phyloP scores from a whole-genome alignment of 2,888 invertebrate species.

The Hypsopygia costalis region DNA sequence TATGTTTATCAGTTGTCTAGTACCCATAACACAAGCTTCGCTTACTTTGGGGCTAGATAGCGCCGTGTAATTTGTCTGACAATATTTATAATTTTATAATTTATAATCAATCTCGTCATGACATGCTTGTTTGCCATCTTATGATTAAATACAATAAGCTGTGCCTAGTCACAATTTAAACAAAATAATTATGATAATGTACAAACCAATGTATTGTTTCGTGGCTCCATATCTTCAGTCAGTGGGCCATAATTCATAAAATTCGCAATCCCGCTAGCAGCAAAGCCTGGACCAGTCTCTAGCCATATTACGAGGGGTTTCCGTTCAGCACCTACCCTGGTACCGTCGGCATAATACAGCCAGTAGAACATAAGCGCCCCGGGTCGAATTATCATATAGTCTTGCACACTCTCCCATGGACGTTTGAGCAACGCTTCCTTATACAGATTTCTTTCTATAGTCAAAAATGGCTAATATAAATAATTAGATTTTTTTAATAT shows the following conservation, averaged over 20 bases:
- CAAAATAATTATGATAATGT: no score
- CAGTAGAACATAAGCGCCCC: constrained; percentile 92
- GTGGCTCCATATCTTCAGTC: constrained; percentile 81
- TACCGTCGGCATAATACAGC: constrained; percentile 89
- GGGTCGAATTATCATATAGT: constrained; percentile 86
- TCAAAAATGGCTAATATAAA: constrained; percentile 4
- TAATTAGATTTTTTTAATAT: no score
- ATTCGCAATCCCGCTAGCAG: constrained; percentile 77
- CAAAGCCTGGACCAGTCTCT: constrained; percentile 90
- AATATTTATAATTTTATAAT: no score
- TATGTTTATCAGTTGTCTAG: no score
- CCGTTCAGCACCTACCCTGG: constrained; percentile 71
- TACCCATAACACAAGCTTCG: no score
- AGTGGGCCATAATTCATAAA: constrained; percentile 92
- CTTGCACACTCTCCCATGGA: constrained; percentile 81
- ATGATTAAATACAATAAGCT: no score
- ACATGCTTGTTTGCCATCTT: no score
- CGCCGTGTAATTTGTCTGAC: no score
- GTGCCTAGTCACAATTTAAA: no score
- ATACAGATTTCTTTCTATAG: constrained; percentile 46
- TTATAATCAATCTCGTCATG: no score
- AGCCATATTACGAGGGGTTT: constrained; percentile 91
- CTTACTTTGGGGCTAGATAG: no score
- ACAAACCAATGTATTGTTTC: constrained; percentile 88
- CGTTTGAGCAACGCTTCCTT: constrained; percentile 33